phyloP scores from a whole-genome alignment of 2,113 vertebrate species.

The Myrmecophaga tridactyla region DNA sequence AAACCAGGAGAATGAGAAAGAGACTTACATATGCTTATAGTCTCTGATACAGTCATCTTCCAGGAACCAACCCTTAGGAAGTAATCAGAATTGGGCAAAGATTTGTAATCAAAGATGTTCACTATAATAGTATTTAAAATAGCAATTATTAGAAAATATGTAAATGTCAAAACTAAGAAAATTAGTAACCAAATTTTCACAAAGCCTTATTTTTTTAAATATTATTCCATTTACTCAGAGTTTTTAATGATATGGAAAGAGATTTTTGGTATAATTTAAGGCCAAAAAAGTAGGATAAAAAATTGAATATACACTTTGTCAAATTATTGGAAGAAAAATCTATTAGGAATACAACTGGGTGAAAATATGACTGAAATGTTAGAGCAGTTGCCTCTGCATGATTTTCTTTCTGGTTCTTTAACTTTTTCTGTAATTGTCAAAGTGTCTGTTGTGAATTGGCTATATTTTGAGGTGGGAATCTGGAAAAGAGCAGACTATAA shows the following conservation, averaged over 20 bases:
- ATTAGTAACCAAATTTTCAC: background rate
- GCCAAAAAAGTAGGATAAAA: background rate
- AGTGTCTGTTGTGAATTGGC: background rate
- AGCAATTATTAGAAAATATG: background rate
- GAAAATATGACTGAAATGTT: slow-evolving; percentile 2
- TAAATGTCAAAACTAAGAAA: background rate
- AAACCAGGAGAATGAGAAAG: background rate
- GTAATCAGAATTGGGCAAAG: background rate
- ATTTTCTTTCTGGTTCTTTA: background rate
- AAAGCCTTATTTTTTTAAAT: background rate
- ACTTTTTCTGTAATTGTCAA: background rate
- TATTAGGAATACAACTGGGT: background rate
- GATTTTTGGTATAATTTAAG: background rate
- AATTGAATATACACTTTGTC: background rate
- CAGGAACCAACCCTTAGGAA: background rate
- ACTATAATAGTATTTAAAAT: slow-evolving; percentile 8
- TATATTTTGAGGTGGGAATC: background rate
- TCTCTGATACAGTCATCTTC: background rate
- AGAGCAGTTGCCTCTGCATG: background rate
- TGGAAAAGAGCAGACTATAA: background rate
- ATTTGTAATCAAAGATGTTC: background rate
- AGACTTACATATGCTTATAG: background rate
- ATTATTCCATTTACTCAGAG: background rate
- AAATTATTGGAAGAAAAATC: slow-evolving; percentile 21
- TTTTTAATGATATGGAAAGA: background rate